Evolutionary conservation across 1,140 invertebrate genomes (phyloP).

Genomic region (Psilanteris sp.): DNA sequence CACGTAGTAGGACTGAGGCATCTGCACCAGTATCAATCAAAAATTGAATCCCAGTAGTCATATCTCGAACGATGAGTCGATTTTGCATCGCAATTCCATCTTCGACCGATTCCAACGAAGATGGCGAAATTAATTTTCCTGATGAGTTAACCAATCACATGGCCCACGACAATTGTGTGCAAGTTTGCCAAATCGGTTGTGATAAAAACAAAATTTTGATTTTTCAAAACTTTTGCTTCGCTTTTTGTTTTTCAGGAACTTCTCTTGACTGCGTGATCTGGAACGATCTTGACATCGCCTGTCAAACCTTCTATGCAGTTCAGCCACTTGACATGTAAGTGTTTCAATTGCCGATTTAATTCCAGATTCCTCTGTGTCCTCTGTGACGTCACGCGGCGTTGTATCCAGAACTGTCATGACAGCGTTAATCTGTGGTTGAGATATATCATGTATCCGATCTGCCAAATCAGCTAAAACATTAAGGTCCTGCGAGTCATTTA

Average conservation of each 20-base stretch:
- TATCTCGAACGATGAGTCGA: not conserved
- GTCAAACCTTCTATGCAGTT: too few species aligned
- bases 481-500: not conserved
- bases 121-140: conserved; percentile 28
- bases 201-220: not conserved
- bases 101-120: conserved; percentile 18
- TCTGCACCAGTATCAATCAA: not conserved
- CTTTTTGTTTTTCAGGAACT: not conserved
- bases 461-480: not conserved
- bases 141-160: not conserved
- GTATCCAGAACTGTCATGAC: not conserved
- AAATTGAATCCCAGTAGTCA: not conserved
- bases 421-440: too few species aligned
- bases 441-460: not conserved
- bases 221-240: not conserved
- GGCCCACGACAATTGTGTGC: conserved; percentile 7
- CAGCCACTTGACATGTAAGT: too few species aligned
- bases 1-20: not conserved
- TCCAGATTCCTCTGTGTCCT: too few species aligned
- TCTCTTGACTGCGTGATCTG: too few species aligned
- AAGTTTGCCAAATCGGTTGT: not conserved
- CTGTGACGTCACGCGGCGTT: not conserved
- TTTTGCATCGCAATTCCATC: not conserved
- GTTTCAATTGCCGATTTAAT: too few species aligned
- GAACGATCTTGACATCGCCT: too few species aligned